Base-by-base conservation (phyloP, 2,888 invertebrate species). In the Adelognathus sp. region DNA sequence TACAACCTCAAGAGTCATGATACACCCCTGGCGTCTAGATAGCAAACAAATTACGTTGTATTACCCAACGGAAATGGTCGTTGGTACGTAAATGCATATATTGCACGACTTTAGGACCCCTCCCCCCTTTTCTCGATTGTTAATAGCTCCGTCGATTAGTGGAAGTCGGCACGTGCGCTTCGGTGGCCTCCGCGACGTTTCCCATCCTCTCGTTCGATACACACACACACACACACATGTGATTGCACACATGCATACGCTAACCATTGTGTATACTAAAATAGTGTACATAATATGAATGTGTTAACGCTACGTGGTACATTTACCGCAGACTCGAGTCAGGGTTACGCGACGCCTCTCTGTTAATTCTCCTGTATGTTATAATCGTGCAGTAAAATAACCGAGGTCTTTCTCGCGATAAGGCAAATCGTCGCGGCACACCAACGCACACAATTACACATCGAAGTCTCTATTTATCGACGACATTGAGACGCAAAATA, bases 71-170 rank as follows among this genome's bases (percentile, higher is more conserved):
- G 29, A 75, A 75, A 63, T 69, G 56, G 50, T 73, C 66, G 66
- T 31, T 50, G 50, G 21, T 64, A 33, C 41, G 54, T 29, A n/a
- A 31, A 46, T 64, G 44, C 41, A 61, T 29, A n/a, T 33, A 46
- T 64, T 46, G 67, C 52, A 46, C 52, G 61, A 24, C 31, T 69
- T 54, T 14, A 18, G 41, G 75, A 39, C 50, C 3, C 6, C 36
- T n/a, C 36, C 36, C n/a, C 2, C n/a, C 11, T n/a, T n/a, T n/a
- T n/a, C n/a, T 21, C 69, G 54, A 75, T 69, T 33, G 75, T 75
- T 75, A 75, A 75, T 69, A 63, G 75, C 69, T 63, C 46, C 46
- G 75, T 75, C 69, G 75, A 75, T 75, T 75, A 69, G 63, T 52
- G 31, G 46, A 63, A 56, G n/a, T n/a, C 27, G 27, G 63, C 39